Evolutionary conservation across 2,888 invertebrate genomes (phyloP).

Genomic region (Drosophila antonietae): DNA sequence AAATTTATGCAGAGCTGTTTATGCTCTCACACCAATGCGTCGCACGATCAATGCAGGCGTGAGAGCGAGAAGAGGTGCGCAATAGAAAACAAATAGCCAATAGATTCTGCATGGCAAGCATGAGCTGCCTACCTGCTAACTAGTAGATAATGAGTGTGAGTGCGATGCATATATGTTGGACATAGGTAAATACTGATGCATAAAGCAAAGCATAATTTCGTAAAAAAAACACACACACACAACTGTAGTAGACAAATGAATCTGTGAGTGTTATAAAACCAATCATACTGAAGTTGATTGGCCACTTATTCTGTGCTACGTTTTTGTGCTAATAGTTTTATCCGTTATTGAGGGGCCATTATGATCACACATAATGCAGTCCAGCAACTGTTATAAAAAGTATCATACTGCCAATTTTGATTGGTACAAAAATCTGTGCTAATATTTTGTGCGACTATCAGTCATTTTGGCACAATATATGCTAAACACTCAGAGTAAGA

Average conservation of each 20-base stretch:
- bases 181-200: neutral
- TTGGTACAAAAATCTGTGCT: neutral
- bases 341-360: neutral
- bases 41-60: neutral
- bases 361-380: neutral
- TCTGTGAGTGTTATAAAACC: neutral
- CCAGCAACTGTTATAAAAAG: slow-evolving; percentile 1
- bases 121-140: neutral
- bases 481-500: neutral
- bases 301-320: neutral
- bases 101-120: neutral
- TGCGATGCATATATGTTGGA: neutral
- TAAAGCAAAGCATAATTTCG: neutral
- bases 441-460: neutral
- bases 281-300: neutral
- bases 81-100: neutral
- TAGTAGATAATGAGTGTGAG: neutral
- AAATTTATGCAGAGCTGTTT: neutral
- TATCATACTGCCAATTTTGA: neutral
- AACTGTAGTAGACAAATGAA: neutral
- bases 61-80: neutral
- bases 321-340: neutral
- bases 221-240: too few species aligned
- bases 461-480: too few species aligned
- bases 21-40: neutral